Evolutionary conservation across 2,888 invertebrate genomes (phyloP).

Genomic region (Mystacides longicornis): DNA sequence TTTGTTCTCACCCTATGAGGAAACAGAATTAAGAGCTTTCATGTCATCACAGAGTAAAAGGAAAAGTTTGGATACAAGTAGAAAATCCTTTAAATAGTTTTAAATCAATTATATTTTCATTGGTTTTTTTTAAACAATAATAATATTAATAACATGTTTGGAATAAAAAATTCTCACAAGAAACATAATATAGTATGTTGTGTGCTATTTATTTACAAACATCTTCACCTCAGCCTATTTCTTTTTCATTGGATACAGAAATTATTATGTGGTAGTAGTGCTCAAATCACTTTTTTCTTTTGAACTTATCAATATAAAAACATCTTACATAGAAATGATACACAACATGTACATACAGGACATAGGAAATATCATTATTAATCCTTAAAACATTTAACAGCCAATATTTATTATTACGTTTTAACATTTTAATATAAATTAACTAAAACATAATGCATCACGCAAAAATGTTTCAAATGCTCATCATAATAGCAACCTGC

Average conservation of each 20-base stretch:
- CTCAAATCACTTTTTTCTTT: background rate
- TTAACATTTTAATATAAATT: too few species aligned
- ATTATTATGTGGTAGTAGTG: too few species aligned
- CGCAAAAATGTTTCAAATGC: too few species aligned
- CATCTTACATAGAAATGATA: slow-evolving; percentile 1
- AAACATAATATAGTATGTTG: slow-evolving; percentile 21
- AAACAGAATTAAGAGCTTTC: too few species aligned
- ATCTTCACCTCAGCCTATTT: too few species aligned
- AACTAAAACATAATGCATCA: too few species aligned
- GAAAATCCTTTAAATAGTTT: too few species aligned
- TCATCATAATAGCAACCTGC: too few species aligned
- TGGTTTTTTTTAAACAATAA: slow-evolving; percentile 24
- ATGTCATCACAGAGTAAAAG: too few species aligned
- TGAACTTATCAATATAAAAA: background rate
- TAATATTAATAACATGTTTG: slow-evolving; percentile 13
- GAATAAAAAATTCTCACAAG: slow-evolving; percentile 20
- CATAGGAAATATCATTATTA: slow-evolving; percentile 6
- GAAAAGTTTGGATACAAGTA: too few species aligned
- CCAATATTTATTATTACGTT: background rate
- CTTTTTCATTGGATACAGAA: too few species aligned
- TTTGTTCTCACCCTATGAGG: too few species aligned
- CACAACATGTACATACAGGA: background rate
- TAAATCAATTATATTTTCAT: slow-evolving; percentile 26
- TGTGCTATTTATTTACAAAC: slow-evolving; percentile 23
- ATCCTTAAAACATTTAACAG: background rate